Base-by-base conservation (phyloP, 2,888 invertebrate species). In the Phengaris alcon region DNA sequence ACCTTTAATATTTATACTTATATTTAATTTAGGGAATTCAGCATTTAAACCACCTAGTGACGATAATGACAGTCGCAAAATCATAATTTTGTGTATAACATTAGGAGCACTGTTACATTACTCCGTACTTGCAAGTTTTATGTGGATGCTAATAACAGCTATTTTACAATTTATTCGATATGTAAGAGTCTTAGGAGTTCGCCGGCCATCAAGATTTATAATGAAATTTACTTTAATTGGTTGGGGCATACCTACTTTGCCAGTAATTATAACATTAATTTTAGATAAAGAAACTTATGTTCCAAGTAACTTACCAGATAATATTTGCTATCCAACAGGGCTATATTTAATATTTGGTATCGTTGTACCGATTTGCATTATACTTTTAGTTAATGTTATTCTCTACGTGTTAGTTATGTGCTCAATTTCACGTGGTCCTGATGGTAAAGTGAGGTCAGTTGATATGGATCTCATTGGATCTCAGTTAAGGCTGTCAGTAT, bases 111-210 rank as follows among this genome's bases (percentile, higher is more conserved):
- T 94, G 6, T 85, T 96, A 59, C 96, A 96, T 82, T 96, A 96
- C 84, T 95, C 95, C 35, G 94, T 96, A 55, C 86, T 96, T 70
- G 94, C 95, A 2, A 94, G 95, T 78, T 96, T 96, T 82, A 94
- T 94, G 81, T 96, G 96, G 96, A 96, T 96, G 96, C 85, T 96
- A 44, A 95, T 96, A 75, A 95, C 96, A 75, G 96, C 95, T 2
- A 87, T 95, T 73, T 87, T 96, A 76, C 96, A 96, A 84, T 96
- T 96, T 84, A 93, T 95, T 75, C 92, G 95, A 73, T 96, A 96
- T 81, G 96, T 96, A 0, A 94, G 94, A 77, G 95, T 96, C 0
- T 88, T 96, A 73, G 95, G 95, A 6, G 93, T 93, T 0, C 85
- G 87, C 12, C 87, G 94, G 59, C 95, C 95, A 7, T 91, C 94